Conservation (phyloP, 1,140 invertebrate genomes). For the Orchesella cincta region DNA sequence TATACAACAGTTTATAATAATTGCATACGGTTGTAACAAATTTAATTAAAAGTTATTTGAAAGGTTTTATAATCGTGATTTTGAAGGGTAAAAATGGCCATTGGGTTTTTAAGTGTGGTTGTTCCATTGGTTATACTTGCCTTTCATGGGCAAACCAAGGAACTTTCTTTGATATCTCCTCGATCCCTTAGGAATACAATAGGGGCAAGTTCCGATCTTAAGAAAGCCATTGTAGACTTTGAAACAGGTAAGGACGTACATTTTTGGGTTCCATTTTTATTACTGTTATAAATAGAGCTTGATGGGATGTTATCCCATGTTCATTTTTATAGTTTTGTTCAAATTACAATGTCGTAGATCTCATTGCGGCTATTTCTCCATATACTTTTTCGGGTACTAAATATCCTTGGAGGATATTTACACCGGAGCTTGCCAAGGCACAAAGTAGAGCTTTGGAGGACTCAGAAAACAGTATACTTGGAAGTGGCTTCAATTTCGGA, state of each 20-base stretch:
- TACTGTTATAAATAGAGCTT: not conserved
- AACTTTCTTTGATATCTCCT: not conserved
- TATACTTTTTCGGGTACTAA: not conserved
- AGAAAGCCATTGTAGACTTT: not conserved
- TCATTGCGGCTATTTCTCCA: not conserved
- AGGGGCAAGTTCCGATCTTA: not conserved
- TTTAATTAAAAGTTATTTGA: too few species aligned
- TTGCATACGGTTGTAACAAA: too few species aligned
- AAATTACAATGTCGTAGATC: not conserved
- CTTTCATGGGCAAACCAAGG: not conserved
- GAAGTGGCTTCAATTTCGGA: not conserved
- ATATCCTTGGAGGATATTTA: slow-evolving; percentile 11
- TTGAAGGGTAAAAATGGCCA: too few species aligned
- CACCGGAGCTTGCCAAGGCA: not conserved
- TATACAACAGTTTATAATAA: too few species aligned
- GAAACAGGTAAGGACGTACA: not conserved
- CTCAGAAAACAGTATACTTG: not conserved
- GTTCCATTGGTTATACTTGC: too few species aligned
- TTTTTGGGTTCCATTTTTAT: not conserved
- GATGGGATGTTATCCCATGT: too few species aligned
- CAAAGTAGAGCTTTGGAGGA: not conserved
- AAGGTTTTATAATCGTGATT: too few species aligned
- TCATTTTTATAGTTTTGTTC: not conserved
- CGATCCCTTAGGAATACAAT: not conserved
- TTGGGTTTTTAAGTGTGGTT: too few species aligned